Conservation (phyloP, 2,113 vertebrate genomes). For the Charadrius vociferus region DNA sequence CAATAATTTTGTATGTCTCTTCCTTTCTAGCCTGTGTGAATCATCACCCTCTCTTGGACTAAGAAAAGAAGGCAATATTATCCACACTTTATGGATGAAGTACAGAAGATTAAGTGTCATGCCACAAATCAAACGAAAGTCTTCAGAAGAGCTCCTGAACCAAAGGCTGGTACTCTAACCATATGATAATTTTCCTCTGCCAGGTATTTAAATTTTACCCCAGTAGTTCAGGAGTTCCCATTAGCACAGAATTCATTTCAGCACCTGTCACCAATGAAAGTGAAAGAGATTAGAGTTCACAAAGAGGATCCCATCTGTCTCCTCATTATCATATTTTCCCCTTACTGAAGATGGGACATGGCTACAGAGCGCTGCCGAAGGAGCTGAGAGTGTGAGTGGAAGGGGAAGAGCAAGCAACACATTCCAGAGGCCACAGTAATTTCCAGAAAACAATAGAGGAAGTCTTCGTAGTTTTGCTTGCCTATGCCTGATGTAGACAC, state of each 20-base stretch:
- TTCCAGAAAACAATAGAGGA: background rate
- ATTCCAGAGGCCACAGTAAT: background rate
- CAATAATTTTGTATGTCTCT: constrained; percentile 12
- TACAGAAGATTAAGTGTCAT: background rate
- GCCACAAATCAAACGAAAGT: constrained; percentile 22
- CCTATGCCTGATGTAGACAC: background rate
- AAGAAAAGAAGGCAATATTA: background rate
- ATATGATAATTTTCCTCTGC: constrained; percentile 2
- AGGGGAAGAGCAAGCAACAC: background rate
- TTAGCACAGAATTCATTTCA: constrained; percentile 20
- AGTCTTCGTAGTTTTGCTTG: background rate
- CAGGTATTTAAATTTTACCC: constrained; percentile 26
- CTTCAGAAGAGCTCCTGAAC: background rate
- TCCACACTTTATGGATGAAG: background rate
- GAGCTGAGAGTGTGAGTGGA: background rate
- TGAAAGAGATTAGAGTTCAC: background rate
- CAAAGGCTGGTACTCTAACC: background rate
- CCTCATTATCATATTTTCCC: background rate
- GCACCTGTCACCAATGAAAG: background rate
- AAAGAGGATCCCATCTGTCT: background rate
- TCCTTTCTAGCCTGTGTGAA: background rate
- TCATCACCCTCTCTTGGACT: background rate
- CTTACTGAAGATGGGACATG: background rate
- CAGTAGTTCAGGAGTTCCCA: constrained; percentile 2
- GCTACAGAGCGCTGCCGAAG: fast-evolving